Evolutionary conservation across 2,888 invertebrate genomes (phyloP).

Genomic region (Spilarctia lutea): DNA sequence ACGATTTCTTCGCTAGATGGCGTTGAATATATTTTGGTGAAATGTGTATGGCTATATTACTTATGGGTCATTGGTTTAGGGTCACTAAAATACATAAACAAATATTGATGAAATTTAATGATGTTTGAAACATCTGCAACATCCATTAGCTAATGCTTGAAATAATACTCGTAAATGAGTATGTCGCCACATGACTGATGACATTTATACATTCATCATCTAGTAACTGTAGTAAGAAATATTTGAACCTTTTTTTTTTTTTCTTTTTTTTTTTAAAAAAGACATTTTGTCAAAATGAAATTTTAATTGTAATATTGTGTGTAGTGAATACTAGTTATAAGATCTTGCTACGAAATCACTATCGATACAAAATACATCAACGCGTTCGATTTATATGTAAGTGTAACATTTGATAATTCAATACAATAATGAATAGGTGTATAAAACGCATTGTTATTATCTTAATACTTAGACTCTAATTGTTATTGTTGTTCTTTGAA

Average conservation of each 20-base stretch:
- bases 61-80: not conserved
- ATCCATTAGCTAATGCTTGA: not conserved
- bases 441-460: too few relatives aligned
- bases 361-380: conserved; percentile 36
- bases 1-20: not conserved
- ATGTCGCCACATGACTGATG: not conserved
- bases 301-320: too few relatives aligned
- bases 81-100: not conserved
- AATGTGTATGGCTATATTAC: not conserved
- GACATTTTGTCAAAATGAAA: too few relatives aligned
- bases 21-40: conserved; percentile 1
- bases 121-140: not conserved
- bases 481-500: too few relatives aligned
- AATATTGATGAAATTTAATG: not conserved
- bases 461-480: too few relatives aligned
- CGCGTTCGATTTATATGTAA: conserved; percentile 12
- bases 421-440: too few relatives aligned
- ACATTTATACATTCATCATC: not conserved
- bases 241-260: not conserved
- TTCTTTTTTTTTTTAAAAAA: too few relatives aligned
- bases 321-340: not conserved
- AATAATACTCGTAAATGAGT: not conserved
- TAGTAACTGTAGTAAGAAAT: not conserved
- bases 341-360: not conserved
- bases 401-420: not conserved